A percentile compares a stretch with the other conserved stretches of the same genome.
Evolutionary conservation across 2,888 invertebrate genomes (phyloP).

Genomic region (Bursaphelenchus okinawaensis): DNA sequence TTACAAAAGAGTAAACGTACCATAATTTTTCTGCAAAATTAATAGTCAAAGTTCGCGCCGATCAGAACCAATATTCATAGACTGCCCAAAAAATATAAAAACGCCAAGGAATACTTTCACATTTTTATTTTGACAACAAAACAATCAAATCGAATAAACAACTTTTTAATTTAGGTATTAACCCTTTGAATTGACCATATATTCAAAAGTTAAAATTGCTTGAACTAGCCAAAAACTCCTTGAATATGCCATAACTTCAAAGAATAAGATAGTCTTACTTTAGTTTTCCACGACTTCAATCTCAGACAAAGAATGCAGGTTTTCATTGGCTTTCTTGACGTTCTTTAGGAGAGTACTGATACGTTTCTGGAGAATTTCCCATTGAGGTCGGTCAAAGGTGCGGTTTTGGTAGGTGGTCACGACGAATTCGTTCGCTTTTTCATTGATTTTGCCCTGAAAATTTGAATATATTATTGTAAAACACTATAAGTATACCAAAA

Average conservation of each 20-base stretch:
- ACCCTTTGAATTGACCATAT: no score
- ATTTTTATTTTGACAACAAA: not conserved
- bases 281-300: slow-evolving; percentile 13
- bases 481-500: slow-evolving; percentile 5
- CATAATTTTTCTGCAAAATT: no score
- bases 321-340: slow-evolving; percentile 39
- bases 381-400: slow-evolving; percentile 47
- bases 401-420: slow-evolving; percentile 48
- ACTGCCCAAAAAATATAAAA: no score
- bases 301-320: slow-evolving; percentile 33
- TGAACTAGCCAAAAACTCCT: no score
- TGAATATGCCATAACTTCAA: no score
- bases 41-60: no score
- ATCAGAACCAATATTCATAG: no score
- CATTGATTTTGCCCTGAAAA: slow-evolving; percentile 55
- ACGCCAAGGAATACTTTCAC: no score
- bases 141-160: not conserved
- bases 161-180: no score
- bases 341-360: slow-evolving; percentile 39
- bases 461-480: no score
- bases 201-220: no score
- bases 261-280: not conserved
- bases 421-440: slow-evolving; percentile 37
- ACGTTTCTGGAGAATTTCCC: slow-evolving; percentile 39
- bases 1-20: no score